Conservation (phyloP, 2,797 vertebrate genomes). For the Diplodus sargus region DNA sequence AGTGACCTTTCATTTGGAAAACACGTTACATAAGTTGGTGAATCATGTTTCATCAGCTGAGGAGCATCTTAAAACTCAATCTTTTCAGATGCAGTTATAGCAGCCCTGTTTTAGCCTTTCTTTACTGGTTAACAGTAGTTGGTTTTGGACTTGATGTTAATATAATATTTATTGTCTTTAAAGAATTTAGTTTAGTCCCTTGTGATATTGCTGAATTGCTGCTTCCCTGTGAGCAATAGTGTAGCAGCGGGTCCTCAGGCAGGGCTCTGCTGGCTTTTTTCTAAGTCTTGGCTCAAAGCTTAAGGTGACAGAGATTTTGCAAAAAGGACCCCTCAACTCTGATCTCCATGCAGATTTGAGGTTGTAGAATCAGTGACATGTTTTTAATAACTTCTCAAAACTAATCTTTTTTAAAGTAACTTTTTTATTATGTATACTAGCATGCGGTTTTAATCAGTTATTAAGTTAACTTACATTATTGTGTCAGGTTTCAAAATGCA, state of each 20-base stretch:
- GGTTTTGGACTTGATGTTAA: neutral
- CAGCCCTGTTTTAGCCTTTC: neutral
- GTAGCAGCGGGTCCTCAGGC: neutral
- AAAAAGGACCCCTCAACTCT: neutral
- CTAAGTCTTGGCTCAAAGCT: neutral
- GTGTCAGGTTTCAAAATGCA: too few species aligned
- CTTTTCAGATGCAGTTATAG: neutral
- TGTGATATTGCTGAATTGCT: neutral
- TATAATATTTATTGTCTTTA: neutral
- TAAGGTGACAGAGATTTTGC: neutral
- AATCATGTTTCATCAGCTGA: neutral
- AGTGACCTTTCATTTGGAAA: constrained; percentile 6
- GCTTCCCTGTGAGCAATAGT: neutral
- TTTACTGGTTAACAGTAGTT: neutral
- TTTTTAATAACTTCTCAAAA: too few species aligned
- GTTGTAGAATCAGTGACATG: too few species aligned
- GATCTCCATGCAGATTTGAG: neutral
- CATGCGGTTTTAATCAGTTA: too few species aligned
- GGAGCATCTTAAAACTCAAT: neutral
- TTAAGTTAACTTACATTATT: too few species aligned
- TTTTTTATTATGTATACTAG: too few species aligned
- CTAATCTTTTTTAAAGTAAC: too few species aligned
- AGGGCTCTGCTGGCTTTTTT: neutral
- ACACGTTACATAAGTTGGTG: neutral
- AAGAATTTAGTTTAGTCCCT: neutral